Percentiles rank a stretch among this genome's conserved stretches.
phyloP scores from a whole-genome alignment of 2,797 vertebrate species.

The Distichodus sexfasciatus region DNA sequence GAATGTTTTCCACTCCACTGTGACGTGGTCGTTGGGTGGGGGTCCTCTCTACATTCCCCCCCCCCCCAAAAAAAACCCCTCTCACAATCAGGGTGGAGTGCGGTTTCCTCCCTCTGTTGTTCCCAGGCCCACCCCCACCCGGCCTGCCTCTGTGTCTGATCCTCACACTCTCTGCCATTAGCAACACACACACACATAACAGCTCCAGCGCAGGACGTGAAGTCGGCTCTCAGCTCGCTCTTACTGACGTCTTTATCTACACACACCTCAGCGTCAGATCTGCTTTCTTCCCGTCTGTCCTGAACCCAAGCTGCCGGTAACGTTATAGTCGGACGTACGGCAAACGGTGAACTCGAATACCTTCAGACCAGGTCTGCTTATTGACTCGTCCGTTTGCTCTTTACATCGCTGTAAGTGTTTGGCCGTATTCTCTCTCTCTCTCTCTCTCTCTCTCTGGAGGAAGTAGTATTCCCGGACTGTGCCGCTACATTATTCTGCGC shows the following conservation, averaged over 20 bases:
- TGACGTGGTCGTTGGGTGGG: constrained; percentile 56
- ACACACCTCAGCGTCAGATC: background rate
- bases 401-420: no score
- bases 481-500: background rate
- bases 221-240: constrained; percentile 28
- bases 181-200: no score
- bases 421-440: constrained; percentile 24
- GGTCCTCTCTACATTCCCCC: constrained; percentile 59
- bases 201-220: constrained; percentile 24
- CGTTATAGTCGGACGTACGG: no score
- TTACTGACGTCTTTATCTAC: constrained; percentile 30
- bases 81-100: constrained; percentile 74
- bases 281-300: constrained; percentile 18
- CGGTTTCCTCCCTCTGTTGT: constrained; percentile 75
- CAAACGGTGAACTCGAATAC: constrained; percentile 18
- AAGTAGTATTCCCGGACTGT: background rate
- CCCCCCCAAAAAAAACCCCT: constrained; percentile 45
- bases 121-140: constrained; percentile 57
- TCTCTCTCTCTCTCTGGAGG: constrained; percentile 26
- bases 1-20: constrained; percentile 17
- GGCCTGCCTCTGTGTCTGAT: constrained; percentile 13
- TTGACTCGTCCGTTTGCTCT: constrained; percentile 16
- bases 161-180: constrained; percentile 27
- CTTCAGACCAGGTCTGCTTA: constrained; percentile 30
- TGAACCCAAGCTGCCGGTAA: constrained; percentile 5